These are phyloP conservation scores for Manacus vitellinus DNA, from an alignment of 2,113 vertebrate species.

Conservation along the genomic window DNA sequence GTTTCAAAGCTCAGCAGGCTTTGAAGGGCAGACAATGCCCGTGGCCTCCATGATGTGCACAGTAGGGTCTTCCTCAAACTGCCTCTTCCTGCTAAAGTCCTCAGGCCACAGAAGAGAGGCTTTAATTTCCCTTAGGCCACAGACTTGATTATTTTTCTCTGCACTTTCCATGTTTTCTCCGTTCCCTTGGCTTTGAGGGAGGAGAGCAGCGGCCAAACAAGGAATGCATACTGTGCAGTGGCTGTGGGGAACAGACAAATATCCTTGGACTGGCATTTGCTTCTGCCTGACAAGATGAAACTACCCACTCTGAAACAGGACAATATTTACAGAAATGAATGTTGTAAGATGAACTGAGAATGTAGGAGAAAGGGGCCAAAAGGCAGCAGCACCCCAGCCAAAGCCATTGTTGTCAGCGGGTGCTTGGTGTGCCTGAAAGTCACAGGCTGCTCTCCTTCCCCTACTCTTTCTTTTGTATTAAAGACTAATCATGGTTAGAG, in stretches of 20 bases:
- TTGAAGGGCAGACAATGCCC: not conserved
- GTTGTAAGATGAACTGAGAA: not conserved
- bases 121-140: not conserved
- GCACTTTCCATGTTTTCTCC: not conserved
- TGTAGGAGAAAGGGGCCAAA: not conserved
- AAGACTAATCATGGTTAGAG: not conserved
- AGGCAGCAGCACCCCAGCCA: not conserved
- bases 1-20: not conserved
- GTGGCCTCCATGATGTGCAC: not conserved
- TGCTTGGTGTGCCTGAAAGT: not conserved
- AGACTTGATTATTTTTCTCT: not conserved
- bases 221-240: not conserved
- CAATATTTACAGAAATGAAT: fast-evolving
- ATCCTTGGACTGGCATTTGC: not conserved
- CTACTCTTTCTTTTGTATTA: not conserved
- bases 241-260: not conserved
- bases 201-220: not conserved
- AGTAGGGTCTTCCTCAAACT: not conserved
- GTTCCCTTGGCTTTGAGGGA: not conserved
- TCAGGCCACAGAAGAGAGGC: not conserved
- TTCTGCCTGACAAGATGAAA: not conserved
- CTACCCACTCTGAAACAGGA: not conserved
- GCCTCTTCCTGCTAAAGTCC: not conserved
- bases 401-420: not conserved
- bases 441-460: not conserved